These are phyloP conservation scores for Acipenser oxyrinchus DNA, from an alignment of 2,797 vertebrate genomes.

Conservation along the genomic window DNA sequence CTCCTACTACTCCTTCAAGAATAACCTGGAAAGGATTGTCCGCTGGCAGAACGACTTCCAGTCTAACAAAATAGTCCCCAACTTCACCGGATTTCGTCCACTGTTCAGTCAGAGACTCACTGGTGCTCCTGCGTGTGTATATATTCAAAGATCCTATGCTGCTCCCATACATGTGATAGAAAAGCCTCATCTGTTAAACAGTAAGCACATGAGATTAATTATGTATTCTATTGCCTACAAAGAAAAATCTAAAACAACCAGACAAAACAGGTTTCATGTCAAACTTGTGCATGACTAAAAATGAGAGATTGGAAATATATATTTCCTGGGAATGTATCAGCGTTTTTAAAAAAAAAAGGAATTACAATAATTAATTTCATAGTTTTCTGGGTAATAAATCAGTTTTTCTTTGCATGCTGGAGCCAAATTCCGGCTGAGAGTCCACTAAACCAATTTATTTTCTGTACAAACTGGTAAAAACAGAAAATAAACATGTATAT, in stretches of 20 bases:
- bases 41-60: neutral
- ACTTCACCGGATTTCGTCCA: neutral
- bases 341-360: too few species aligned
- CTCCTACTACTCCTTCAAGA: neutral
- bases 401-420: too few species aligned
- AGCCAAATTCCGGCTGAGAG: too few species aligned
- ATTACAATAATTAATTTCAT: neutral
- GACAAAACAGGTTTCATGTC: neutral
- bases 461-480: too few species aligned
- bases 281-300: neutral
- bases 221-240: neutral
- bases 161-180: neutral
- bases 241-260: neutral
- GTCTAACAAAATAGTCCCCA: neutral
- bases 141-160: neutral
- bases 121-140: neutral
- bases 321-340: neutral
- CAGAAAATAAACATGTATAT: too few species aligned
- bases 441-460: too few species aligned
- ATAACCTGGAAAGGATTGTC: neutral
- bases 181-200: neutral
- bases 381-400: neutral
- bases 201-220: neutral
- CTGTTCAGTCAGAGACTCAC: neutral
- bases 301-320: neutral